Evolutionary conservation across 1,140 invertebrate genomes (phyloP), one percentile per base, ranked within the genome.

Genomic region (Procambarus virginalis): DNA sequence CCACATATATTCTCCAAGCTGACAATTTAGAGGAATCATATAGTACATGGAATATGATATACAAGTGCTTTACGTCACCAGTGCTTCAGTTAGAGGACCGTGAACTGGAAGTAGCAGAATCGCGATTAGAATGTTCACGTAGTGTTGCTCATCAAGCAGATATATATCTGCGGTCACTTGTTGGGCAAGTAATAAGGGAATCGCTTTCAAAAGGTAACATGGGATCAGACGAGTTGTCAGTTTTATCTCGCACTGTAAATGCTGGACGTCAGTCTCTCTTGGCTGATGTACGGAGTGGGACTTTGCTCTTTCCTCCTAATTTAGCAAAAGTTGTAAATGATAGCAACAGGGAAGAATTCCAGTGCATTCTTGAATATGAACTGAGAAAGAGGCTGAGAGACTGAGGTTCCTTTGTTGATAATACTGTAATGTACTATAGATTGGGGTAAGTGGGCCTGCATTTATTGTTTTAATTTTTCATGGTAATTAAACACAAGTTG

Each of bases 81-180:
- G 78, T 88, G 6, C 17, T 64, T 46, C 78, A 78, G 1, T 34
- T 88, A 17, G 49, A 81, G 51, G 68, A 88, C 78, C 78, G 48
- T 20, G 78, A 70, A 0, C 2, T 51, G 14, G 86, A 88, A 48
- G 68, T 70, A 22, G 78, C 77, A 45, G 86, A 80, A 55, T 58
- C 86, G 17, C 86, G 86, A 34, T 55, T 70, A 3, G 20, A 73
- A 34, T 88, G 86, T 60, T 88, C 86, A 10, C 60, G 49, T n/a
- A 88, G 78, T 81, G 86, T 88, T 22, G 86, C 68, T 58, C 86
- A 88, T 60, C 86, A 88, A 55, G 86, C 86, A 45, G 86, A 88
- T 46, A 46, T 88, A 51, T 55, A 55, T 64, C 22, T 88, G 48
- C 60, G 86, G 2, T 45, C 64, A 51, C 45, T 88, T 48, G 86